These are phyloP conservation scores for Nudaria mundana DNA, from an alignment of 2,888 invertebrate genomes.

Conservation along the genomic window DNA sequence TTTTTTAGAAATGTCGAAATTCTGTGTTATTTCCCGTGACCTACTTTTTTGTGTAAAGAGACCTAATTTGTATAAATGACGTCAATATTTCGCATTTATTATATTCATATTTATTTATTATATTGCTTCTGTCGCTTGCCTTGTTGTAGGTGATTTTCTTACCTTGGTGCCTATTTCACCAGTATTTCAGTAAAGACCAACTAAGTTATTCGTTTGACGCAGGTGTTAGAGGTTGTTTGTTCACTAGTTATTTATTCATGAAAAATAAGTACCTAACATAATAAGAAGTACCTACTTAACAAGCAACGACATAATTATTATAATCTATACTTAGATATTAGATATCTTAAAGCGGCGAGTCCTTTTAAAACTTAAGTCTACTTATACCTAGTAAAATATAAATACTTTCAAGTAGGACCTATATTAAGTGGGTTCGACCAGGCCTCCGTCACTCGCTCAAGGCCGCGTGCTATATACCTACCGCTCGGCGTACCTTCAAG, in stretches of 20 bases:
- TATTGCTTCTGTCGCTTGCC: neutral
- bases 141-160: neutral
- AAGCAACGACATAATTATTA: no score
- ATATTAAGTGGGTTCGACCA: no score
- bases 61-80: neutral
- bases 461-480: no score
- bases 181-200: neutral
- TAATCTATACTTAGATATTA: no score
- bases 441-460: no score
- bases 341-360: no score
- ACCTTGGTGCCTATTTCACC: neutral
- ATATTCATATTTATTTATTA: neutral
- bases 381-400: no score
- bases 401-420: no score
- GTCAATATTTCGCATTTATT: neutral
- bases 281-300: no score
- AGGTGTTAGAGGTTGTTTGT: neutral
- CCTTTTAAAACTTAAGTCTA: no score
- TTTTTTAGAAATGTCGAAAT: constrained; percentile 55
- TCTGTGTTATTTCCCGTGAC: constrained; percentile 30
- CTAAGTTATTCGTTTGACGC: neutral
- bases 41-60: constrained; percentile 14
- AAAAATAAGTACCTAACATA: no score
- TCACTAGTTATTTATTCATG: neutral
- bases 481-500: no score